These are phyloP conservation scores for Torymus tubicola DNA, from an alignment of 2,888 invertebrate species.

Conservation along the genomic window DNA sequence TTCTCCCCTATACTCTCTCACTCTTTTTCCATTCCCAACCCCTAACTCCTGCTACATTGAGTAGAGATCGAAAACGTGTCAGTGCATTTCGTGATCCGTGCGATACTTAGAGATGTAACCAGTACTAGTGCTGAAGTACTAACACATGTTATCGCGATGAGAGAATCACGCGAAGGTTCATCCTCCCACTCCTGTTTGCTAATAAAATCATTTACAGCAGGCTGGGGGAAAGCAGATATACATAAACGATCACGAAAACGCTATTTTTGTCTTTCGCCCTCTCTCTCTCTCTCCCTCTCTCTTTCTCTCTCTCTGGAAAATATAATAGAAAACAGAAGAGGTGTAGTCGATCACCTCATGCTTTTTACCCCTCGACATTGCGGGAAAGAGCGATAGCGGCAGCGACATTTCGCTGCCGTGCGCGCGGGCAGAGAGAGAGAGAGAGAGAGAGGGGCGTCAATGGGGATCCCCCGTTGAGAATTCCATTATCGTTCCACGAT, in stretches of 20 bases:
- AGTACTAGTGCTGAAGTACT: conserved; percentile 43
- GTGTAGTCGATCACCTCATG: conserved; percentile 40
- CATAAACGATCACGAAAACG: conserved; percentile 8
- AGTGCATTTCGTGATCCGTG: conserved; percentile 53
- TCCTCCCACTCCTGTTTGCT: conserved; percentile 58
- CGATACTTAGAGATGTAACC: neutral
- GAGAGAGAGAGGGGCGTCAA: conserved; percentile 61
- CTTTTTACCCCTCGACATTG: conserved; percentile 60
- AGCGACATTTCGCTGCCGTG: conserved; percentile 68
- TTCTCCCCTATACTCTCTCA: neutral
- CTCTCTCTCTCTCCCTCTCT: conserved; percentile 9
- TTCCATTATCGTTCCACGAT: conserved; percentile 73
- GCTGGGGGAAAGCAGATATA: conserved; percentile 52
- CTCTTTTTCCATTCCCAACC: neutral
- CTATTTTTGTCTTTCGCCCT: neutral
- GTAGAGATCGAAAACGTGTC: conserved; percentile 31
- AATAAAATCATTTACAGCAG: conserved; percentile 68
- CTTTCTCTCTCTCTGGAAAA: conserved; percentile 7
- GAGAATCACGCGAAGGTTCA: conserved; percentile 69
- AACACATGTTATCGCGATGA: conserved; percentile 70
- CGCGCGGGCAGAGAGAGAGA: conserved; percentile 13
- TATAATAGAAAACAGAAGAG: conserved; percentile 38
- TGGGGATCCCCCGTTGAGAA: conserved; percentile 73
- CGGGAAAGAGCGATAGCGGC: conserved; percentile 24
- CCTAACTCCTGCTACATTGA: too few species aligned